Conservation (phyloP, 2,888 invertebrate genomes). For the Limnephilus marmoratus region DNA sequence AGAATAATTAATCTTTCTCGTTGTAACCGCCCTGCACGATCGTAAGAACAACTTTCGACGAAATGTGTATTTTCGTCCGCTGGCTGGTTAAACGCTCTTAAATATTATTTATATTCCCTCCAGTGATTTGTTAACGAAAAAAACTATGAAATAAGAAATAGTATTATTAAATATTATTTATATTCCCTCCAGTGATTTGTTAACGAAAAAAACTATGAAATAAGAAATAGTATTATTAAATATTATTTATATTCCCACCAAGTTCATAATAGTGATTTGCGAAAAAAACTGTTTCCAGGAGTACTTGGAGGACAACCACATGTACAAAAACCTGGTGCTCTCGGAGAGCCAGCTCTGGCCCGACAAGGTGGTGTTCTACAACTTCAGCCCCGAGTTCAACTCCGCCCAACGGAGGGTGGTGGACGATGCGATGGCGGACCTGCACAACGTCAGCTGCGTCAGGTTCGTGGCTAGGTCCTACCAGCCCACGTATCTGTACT, state of each 20-base stretch:
- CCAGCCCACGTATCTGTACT: constrained; percentile 64
- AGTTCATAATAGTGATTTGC: not conserved
- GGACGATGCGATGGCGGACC: constrained; percentile 64
- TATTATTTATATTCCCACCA: too few relatives aligned
- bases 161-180: too few relatives aligned
- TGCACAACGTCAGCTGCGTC: constrained; percentile 66
- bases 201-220: not conserved
- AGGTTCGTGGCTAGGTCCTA: constrained; percentile 63
- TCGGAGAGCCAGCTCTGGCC: constrained; percentile 67
- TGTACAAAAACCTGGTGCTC: constrained; percentile 65
- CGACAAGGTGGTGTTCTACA: constrained; percentile 65
- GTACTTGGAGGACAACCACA: constrained; percentile 35
- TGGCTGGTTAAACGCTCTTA: too few relatives aligned
- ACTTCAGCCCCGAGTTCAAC: constrained; percentile 66
- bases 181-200: not conserved
- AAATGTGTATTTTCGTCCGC: too few relatives aligned
- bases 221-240: too few relatives aligned
- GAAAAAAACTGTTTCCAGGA: constrained; percentile 44
- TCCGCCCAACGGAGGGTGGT: constrained; percentile 60
- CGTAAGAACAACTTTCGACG: too few relatives aligned
- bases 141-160: too few relatives aligned
- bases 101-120: too few relatives aligned
- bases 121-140: not conserved
- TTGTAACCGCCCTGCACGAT: too few relatives aligned
- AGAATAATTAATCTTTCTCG: too few relatives aligned